Base-by-base conservation (phyloP, 2,888 invertebrate genomes). In the Kryphioiulus occultus region DNA sequence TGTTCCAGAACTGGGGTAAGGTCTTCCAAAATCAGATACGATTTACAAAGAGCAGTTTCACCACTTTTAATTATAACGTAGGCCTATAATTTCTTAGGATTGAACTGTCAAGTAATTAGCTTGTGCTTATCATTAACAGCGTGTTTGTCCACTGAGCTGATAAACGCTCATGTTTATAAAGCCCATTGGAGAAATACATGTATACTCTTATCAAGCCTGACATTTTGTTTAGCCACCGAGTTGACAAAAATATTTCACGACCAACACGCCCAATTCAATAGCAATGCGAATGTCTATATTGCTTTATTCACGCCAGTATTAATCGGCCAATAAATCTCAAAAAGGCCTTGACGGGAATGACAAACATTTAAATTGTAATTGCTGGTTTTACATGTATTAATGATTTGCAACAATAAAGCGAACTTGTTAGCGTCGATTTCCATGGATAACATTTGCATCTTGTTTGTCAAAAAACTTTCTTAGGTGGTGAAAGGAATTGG, bases 321-420 rank as follows among this genome's bases (percentile, higher is more conserved):
- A n/a, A 68, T 68, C 1, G 68, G 68, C 7, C 68, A 68, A 68
- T 68, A 68, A 68, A 68, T 68, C 26, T 68, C 12, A 26, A 12
- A n/a, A 0, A 68, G 68, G 68, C 68, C 68, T 68, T 68, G 68
- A 68, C 9, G 26, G 10, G 68, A 68, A 26, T 68, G 68, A 68
- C 68, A 68, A 68, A 26, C 68, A 68, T 68, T 68, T 68, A n/a
- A 68, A 68, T 68, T 68, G 19, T 26, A 68, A 68, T n/a, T 68
- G 68, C 68, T 26, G 68, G 26, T 68, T 26, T 10, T 26, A 68
- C 68, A 68, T 68, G 68, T n/a, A 68, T 68, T 68, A 68, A 68
- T 68, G n/a, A 68, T 68, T 68, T 68, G 68, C 26, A 26, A 22
- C 68, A 68, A 68, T 26, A 68, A 68, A 68, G 68, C 68, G 26